Conservation (phyloP, 2,888 invertebrate genomes). For the Alsophila aescularia region DNA sequence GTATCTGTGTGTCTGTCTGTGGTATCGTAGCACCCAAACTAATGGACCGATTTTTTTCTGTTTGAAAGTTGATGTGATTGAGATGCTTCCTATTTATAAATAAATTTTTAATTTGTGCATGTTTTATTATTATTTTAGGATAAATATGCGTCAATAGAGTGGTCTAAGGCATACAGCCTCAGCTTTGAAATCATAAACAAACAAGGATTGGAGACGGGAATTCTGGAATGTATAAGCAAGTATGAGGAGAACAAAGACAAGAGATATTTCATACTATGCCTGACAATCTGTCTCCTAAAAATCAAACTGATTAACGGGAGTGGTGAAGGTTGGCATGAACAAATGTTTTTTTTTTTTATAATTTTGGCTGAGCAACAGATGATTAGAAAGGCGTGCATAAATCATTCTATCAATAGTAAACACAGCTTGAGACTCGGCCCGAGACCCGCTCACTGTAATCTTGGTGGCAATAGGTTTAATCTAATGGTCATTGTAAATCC, state of each 20-base stretch:
- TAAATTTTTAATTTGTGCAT: no score
- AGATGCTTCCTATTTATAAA: no score
- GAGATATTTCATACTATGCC: constrained; percentile 47
- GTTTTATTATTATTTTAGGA: constrained; percentile 45
- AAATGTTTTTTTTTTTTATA: neutral
- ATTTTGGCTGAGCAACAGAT: constrained; percentile 53
- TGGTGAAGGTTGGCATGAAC: no score
- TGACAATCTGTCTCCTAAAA: constrained; percentile 50
- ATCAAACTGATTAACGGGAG: constrained; percentile 37
- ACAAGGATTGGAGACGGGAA: constrained; percentile 35
- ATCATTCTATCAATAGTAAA: constrained; percentile 50
- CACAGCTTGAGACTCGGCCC: constrained; percentile 58
- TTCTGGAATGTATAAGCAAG: constrained; percentile 33
- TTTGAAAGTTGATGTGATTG: no score
- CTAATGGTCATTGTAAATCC: constrained; percentile 66
- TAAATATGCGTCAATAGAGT: constrained; percentile 47
- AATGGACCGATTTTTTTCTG: no score
- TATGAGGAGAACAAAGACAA: constrained; percentile 20
- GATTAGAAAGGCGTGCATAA: constrained; percentile 75
- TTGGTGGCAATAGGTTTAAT: constrained; percentile 61
- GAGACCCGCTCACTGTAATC: constrained; percentile 70
- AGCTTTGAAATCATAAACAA: constrained; percentile 38
- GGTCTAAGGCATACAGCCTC: constrained; percentile 53
- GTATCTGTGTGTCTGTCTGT: no score
- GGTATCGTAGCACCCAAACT: no score